A percentile compares a stretch with the other conserved stretches of the same genome.
phyloP scores from a whole-genome alignment of 1,140 invertebrate genomes.

The Mylabris phalerata region DNA sequence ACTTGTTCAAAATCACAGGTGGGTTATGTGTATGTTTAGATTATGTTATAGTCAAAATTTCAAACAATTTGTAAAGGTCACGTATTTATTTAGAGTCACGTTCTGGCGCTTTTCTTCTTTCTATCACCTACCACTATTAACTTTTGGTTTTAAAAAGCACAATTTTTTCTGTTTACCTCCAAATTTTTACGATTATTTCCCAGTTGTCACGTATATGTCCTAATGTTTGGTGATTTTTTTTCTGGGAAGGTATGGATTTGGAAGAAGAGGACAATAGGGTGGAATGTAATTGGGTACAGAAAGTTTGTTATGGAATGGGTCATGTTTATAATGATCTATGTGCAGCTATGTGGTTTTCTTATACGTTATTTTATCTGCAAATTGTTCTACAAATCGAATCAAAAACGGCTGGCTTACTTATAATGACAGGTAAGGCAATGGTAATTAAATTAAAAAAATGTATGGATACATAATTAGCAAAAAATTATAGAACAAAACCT shows the following conservation, averaged over 20 bases:
- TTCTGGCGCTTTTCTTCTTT: too few species aligned
- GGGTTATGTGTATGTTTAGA: too few species aligned
- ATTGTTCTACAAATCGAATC: constrained; percentile 66
- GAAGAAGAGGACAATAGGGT: background rate
- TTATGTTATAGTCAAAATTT: too few species aligned
- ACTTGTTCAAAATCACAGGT: too few species aligned
- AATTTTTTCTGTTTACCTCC: too few species aligned
- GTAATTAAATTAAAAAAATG: background rate
- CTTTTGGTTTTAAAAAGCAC: too few species aligned
- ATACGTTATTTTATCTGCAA: constrained; percentile 82
- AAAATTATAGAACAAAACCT: too few species aligned
- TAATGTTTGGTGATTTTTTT: background rate
- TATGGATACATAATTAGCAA: too few species aligned
- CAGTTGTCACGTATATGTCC: background rate
- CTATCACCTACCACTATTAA: too few species aligned
- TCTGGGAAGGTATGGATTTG: background rate
- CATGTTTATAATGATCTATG: constrained; percentile 89
- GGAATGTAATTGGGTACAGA: constrained; percentile 35
- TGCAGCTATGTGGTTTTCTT: constrained; percentile 91
- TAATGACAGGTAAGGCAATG: constrained; percentile 58
- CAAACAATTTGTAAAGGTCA: too few species aligned
- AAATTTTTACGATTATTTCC: too few species aligned
- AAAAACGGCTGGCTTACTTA: constrained; percentile 64
- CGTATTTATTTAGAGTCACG: too few species aligned
- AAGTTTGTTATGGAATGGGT: constrained; percentile 68